Conservation (phyloP, 2,797 vertebrate genomes). For the Poecilia gillii region DNA sequence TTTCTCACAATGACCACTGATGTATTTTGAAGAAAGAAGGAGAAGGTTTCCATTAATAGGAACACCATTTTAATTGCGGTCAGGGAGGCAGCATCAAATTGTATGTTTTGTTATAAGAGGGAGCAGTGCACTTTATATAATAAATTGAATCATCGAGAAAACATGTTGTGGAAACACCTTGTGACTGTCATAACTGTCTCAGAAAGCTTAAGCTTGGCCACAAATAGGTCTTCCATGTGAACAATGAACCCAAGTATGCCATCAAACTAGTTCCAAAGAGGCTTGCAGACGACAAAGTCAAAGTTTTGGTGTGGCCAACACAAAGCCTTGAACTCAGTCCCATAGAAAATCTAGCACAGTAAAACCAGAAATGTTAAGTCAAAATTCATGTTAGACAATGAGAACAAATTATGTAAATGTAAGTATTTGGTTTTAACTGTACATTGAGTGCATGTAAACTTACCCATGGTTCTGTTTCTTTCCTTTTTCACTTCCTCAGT, state of each 20-base stretch:
- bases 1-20: background rate
- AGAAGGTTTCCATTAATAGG: background rate
- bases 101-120: background rate
- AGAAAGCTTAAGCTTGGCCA: background rate
- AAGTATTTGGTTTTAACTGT: background rate
- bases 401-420: background rate
- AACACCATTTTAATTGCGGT: background rate
- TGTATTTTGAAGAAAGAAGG: background rate
- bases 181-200: background rate
- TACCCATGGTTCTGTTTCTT: conserved; percentile 46
- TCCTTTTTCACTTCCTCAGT: background rate
- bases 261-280: background rate
- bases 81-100: background rate
- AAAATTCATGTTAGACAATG: background rate
- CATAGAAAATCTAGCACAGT: background rate
- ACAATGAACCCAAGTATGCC: background rate
- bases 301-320: background rate
- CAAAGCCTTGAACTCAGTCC: background rate
- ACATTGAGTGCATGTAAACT: conserved; percentile 5
- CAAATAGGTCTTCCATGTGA: background rate
- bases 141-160: background rate
- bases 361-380: background rate
- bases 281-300: background rate
- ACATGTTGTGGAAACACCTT: background rate
- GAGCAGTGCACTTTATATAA: background rate